phyloP scores from a whole-genome alignment of 2,797 vertebrate species.

The Hoplostethus mediterraneus region DNA sequence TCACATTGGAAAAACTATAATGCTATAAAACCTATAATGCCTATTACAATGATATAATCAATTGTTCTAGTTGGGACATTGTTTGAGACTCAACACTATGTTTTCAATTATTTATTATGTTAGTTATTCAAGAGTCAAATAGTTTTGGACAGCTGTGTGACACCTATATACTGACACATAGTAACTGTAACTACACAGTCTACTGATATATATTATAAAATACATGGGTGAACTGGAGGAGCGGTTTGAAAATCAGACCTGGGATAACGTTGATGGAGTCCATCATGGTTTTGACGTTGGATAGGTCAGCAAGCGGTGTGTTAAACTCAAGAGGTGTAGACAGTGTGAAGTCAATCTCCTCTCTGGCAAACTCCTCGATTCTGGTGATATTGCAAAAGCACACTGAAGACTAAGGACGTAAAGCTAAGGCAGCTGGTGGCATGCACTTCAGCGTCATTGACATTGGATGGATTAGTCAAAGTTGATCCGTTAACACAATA shows the following conservation, averaged over 20 bases:
- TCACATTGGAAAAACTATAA: slow-evolving; percentile 1
- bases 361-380: slow-evolving; percentile 88
- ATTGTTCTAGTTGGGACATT: no score
- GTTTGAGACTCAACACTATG: no score
- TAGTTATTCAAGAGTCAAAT: background rate
- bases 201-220: background rate
- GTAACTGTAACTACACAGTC: slow-evolving; percentile 8
- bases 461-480: background rate
- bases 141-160: background rate
- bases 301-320: slow-evolving; percentile 85
- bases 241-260: slow-evolving; percentile 79
- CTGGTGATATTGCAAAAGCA: slow-evolving; percentile 72
- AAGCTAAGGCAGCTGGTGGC: background rate
- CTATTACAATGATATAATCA: background rate
- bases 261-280: slow-evolving; percentile 90
- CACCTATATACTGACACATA: slow-evolving; percentile 7
- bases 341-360: slow-evolving; percentile 85
- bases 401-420: background rate
- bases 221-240: background rate
- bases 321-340: slow-evolving; percentile 85
- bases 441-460: background rate
- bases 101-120: no score
- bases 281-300: slow-evolving; percentile 93
- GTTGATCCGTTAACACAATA: background rate
- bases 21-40: background rate